A percentile compares a stretch with the other conserved stretches of the same genome.
phyloP scores from a whole-genome alignment of 2,113 vertebrate genomes.

The Ranitomeya variabilis region DNA sequence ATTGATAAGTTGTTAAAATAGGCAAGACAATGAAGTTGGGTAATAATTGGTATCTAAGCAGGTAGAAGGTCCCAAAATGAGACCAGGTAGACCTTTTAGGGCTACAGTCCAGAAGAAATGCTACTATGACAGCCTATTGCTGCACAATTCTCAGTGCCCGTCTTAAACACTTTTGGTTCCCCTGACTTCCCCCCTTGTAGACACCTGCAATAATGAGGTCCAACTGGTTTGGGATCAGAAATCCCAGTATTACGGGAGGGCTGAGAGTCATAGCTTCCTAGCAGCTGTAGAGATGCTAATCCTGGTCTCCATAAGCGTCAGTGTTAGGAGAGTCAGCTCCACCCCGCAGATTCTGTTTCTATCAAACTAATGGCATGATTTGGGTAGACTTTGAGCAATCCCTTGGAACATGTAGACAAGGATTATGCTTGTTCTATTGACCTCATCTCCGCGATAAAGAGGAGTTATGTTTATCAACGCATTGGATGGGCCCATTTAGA shows the following conservation, averaged over 20 bases:
- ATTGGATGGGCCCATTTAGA: conserved; percentile 73
- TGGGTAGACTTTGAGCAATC: conserved; percentile 61
- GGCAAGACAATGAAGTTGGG: too few species aligned
- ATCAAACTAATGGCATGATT: conserved; percentile 73
- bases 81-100: neutral
- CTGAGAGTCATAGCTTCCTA: conserved; percentile 5
- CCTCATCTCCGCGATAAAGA: conserved; percentile 73
- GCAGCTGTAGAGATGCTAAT: conserved; percentile 14
- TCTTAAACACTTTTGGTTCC: neutral
- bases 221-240: neutral
- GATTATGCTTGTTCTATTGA: conserved; percentile 69
- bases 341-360: conserved; percentile 63
- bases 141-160: neutral
- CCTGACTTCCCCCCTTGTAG: neutral
- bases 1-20: too few species aligned
- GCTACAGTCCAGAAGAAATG: neutral
- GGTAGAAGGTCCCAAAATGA: neutral
- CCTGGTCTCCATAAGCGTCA: conserved; percentile 18
- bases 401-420: conserved; percentile 67
- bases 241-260: neutral
- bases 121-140: neutral
- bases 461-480: conserved; percentile 69
- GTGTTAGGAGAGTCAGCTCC: conserved; percentile 33
- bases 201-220: neutral
- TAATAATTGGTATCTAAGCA: neutral